These are phyloP conservation scores for Onychomys leucogaster DNA, from an alignment of 2,797 vertebrate genomes.

Conservation along the genomic window DNA sequence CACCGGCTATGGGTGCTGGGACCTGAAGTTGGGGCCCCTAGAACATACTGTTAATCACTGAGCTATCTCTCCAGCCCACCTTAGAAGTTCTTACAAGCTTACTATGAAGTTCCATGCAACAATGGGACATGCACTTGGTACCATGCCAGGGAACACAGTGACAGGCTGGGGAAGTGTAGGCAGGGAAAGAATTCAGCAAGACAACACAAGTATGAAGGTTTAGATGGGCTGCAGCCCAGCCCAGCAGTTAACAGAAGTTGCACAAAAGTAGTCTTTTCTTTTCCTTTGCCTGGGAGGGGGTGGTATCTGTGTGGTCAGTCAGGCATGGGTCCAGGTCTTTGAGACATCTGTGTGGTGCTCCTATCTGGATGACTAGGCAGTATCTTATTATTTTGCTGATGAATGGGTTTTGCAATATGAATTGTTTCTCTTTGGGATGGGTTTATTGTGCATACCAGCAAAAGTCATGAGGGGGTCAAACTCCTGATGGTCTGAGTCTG, in stretches of 20 bases:
- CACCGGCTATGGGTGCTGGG: background rate
- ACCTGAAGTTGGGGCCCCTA: background rate
- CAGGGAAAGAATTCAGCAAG: background rate
- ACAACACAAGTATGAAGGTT: background rate
- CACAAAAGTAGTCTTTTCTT: background rate
- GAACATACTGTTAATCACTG: background rate
- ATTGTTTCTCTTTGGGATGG: background rate
- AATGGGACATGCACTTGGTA: background rate
- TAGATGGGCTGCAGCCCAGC: no score
- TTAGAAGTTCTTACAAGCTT: conserved; percentile 42
- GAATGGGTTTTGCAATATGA: background rate
- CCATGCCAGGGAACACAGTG: background rate
- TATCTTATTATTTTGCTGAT: background rate
- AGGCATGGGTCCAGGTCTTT: background rate
- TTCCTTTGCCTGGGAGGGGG: background rate
- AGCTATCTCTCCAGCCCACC: background rate
- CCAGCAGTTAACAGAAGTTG: background rate
- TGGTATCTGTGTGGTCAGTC: background rate
- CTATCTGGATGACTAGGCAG: background rate
- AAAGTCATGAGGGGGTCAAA: background rate
- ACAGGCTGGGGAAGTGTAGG: background rate
- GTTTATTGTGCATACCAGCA: background rate
- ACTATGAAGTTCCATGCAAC: background rate
- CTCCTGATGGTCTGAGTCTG: background rate
- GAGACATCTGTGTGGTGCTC: background rate